A percentile compares a stretch with the other conserved stretches of the same genome.
These are phyloP conservation scores for Theodoxus fluviatilis DNA, from an alignment of 2,888 invertebrate species.

Conservation along the genomic window DNA sequence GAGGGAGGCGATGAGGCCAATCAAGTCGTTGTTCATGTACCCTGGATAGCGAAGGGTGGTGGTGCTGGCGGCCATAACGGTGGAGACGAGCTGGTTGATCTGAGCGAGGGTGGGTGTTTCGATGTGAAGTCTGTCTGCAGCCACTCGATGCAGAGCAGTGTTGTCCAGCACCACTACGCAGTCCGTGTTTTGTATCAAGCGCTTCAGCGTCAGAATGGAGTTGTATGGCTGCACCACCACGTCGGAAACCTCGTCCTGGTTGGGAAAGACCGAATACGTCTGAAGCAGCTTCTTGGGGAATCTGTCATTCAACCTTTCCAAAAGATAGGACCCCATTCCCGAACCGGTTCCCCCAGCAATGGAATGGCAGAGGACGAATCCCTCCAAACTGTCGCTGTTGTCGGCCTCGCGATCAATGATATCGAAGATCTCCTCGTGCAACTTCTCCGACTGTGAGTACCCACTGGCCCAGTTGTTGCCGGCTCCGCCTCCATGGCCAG, in stretches of 20 bases:
- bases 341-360: slow-evolving; percentile 99
- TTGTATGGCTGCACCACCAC: slow-evolving; percentile 67
- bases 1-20: slow-evolving; percentile 75
- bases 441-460: slow-evolving; percentile 83
- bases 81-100: slow-evolving; percentile 95
- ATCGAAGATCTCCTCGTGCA: slow-evolving; percentile 96
- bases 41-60: slow-evolving; percentile 93
- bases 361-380: slow-evolving; percentile 97
- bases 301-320: slow-evolving; percentile 68
- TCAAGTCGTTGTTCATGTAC: slow-evolving; percentile 96
- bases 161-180: slow-evolving; percentile 94
- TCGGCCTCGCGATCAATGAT: slow-evolving; percentile 98
- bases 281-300: slow-evolving; percentile 98
- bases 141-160: slow-evolving; percentile 84
- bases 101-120: slow-evolving; percentile 96
- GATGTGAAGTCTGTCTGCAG: slow-evolving; percentile 85
- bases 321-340: slow-evolving; percentile 90
- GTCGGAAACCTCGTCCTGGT: slow-evolving; percentile 70
- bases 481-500: slow-evolving; percentile 97
- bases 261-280: slow-evolving; percentile 99
- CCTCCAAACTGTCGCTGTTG: slow-evolving; percentile 97
- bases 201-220: slow-evolving; percentile 89
- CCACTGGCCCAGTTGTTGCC: slow-evolving; percentile 99
- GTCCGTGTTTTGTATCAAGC: slow-evolving; percentile 93
- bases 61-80: slow-evolving; percentile 98